Conservation (phyloP, 2,113 vertebrate genomes). For the Alosa alosa region DNA sequence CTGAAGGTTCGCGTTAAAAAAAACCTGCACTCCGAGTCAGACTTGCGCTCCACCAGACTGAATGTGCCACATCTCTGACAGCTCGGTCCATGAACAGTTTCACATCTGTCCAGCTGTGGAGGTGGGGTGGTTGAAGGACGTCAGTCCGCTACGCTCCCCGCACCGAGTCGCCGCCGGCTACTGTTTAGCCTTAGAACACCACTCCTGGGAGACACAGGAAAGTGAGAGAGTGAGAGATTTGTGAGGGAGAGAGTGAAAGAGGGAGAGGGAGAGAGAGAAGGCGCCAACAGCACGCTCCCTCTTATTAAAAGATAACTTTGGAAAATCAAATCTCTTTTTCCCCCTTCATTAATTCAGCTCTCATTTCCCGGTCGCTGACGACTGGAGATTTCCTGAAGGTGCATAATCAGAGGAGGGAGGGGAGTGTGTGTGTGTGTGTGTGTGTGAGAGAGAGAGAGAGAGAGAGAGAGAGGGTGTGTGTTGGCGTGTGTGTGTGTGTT, state of each 20-base stretch:
- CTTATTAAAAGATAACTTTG: constrained; percentile 30
- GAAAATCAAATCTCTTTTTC: constrained; percentile 24
- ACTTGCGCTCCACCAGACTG: background rate
- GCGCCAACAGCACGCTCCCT: constrained; percentile 28
- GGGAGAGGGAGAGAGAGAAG: background rate
- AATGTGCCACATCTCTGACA: constrained; percentile 1
- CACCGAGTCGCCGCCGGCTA: background rate
- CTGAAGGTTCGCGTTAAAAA: background rate
- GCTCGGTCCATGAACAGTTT: background rate
- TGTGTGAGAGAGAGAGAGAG: constrained; percentile 24
- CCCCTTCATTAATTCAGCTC: constrained; percentile 24
- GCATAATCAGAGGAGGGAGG: constrained; percentile 33
- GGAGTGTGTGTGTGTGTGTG: constrained; percentile 18
- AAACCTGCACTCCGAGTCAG: background rate
- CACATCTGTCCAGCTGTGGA: background rate
- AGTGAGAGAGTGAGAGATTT: background rate
- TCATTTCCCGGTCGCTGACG: constrained; percentile 25
- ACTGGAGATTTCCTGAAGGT: constrained; percentile 38
- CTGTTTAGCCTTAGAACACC: constrained; percentile 17
- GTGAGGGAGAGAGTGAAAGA: background rate
- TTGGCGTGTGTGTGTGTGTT: constrained; percentile 13
- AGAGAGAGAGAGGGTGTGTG: constrained; percentile 23
- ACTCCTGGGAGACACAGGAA: background rate
- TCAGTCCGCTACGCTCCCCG: background rate
- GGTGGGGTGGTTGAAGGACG: background rate